Conservation (phyloP, 2,888 invertebrate genomes). For the Cylindroiulus punctatus region DNA sequence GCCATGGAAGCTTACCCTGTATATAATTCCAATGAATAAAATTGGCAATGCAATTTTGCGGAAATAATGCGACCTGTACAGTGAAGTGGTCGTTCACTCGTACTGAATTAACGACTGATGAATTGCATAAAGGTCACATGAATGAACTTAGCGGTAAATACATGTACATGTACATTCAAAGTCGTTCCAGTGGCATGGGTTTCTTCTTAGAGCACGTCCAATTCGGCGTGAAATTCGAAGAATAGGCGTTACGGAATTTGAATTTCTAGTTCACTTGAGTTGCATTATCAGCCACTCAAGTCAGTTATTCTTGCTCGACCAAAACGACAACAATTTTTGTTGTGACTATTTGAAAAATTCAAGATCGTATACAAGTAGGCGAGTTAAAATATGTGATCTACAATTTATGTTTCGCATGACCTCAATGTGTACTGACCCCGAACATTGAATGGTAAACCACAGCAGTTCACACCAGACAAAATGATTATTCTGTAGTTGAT, state of each 20-base stretch:
- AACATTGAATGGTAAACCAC: neutral
- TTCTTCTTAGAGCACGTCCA: neutral
- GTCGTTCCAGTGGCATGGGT: neutral
- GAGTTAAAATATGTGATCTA: neutral
- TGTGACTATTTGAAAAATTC: neutral
- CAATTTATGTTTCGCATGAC: neutral
- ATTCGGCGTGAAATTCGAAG: neutral
- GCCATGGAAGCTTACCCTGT: neutral
- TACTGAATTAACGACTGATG: neutral
- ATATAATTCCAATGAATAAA: neutral
- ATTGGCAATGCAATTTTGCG: neutral
- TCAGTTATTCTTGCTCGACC: neutral
- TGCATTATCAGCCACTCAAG: neutral
- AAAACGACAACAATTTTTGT: neutral
- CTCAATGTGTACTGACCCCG: slow-evolving; percentile 9
- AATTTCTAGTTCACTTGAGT: slow-evolving; percentile 22
- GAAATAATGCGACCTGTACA: neutral
- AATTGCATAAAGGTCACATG: neutral
- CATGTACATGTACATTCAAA: neutral
- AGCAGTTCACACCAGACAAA: neutral
- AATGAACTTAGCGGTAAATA: neutral
- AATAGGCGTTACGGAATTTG: neutral
- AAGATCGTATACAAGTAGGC: neutral
- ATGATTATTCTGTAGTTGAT: too few species aligned
- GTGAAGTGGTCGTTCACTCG: neutral